Base-by-base conservation (phyloP, 2,797 vertebrate genomes). In the Peromyscus melanophrys region DNA sequence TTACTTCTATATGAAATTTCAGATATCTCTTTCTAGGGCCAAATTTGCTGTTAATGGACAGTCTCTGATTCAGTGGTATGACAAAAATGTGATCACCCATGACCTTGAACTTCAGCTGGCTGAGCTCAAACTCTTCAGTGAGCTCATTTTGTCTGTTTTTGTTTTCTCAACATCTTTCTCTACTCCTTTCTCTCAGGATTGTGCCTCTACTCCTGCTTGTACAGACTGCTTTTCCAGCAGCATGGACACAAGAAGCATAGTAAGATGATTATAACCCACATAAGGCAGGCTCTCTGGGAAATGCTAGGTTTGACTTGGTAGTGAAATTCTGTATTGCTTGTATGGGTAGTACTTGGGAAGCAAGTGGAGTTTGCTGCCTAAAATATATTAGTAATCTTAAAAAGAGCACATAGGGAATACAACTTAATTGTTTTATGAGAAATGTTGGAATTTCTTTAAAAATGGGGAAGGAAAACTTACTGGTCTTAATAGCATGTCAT, bases 201-300 rank as follows among this genome's bases (percentile, higher is more conserved):
- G 98, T 96, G 97, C 97, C 95, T 97, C 97, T 97, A 37, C 97
- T 98, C 97, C 97, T 97, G 97, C 97, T 97, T 97, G 98, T 97
- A 97, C 98, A 98, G 98, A 98, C 98, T 98, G 97, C 98, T 98
- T 96, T 97, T 69, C 98, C 97, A 98, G 97, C 98, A 98, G 98
- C 98, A 97, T 97, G 98, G 97, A 97, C 98, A 97, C 97, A 97
- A 97, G 97, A 97, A 98, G 97, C 97, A 97, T 97, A 98, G 97
- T 98, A 97, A 98, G 97, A 97, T 94, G 95, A 97, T 84, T 83
- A 40, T 96, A 88, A 96, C 46, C 95, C 98, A 92, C 81, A 52
- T 93, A 98, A 97, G 98, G 97, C 98, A 98, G 98, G 97, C 97
- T 69, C 31, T 96, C 93, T 95, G 97, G 91, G 95, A 97, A 97